These are phyloP conservation scores for Lipotes vexillifer DNA, from an alignment of 2,113 vertebrate species.

Conservation along the genomic window DNA sequence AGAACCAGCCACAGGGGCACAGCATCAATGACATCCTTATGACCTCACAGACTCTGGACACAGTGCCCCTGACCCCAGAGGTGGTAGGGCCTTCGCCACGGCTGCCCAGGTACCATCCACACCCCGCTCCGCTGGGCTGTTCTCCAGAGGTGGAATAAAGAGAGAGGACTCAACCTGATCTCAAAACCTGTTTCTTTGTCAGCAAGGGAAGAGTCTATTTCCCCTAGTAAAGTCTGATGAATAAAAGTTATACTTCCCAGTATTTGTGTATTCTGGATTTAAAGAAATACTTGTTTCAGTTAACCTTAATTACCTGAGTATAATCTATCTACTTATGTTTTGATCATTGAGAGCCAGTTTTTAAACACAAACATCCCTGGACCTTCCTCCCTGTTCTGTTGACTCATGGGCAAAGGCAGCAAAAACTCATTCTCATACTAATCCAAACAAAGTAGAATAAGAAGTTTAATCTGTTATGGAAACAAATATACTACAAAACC, in stretches of 20 bases:
- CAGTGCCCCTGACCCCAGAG: conserved; percentile 82
- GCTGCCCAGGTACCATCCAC: conserved; percentile 73
- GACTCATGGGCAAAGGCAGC: not conserved
- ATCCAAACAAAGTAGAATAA: not conserved
- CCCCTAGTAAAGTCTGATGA: conserved; percentile 6
- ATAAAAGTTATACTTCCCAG: conserved; percentile 14
- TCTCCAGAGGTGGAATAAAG: conserved; percentile 2
- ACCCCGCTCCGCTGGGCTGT: not conserved
- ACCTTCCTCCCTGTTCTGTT: not conserved
- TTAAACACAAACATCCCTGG: not conserved
- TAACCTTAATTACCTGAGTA: not conserved
- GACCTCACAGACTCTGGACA: conserved; percentile 84
- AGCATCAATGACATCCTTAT: conserved; percentile 81
- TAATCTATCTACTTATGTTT: not conserved
- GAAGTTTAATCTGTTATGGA: not conserved
- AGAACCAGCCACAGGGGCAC: conserved; percentile 32
- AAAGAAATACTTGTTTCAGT: conserved; percentile 1
- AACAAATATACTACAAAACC: not conserved
- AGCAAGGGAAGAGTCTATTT: not conserved
- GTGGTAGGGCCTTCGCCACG: conserved; percentile 65
- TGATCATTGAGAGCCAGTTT: not conserved
- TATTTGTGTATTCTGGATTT: conserved; percentile 18
- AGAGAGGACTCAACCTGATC: not conserved
- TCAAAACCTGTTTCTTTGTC: not conserved
- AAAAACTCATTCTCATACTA: not conserved